Base-by-base conservation (phyloP, 2,113 vertebrate species). In the Indri indri region DNA sequence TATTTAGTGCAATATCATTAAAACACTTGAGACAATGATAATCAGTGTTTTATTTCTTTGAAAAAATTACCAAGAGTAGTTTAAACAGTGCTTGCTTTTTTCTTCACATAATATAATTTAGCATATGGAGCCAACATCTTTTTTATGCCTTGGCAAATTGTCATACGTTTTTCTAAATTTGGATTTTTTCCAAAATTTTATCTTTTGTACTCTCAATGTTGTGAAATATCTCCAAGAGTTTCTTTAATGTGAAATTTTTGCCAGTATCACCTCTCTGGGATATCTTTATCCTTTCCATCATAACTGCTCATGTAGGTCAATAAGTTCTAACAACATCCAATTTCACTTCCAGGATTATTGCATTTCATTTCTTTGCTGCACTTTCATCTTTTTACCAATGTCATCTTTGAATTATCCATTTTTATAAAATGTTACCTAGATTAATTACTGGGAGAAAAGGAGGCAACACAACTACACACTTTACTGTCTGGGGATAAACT, bases 21-120 rank as follows among this genome's bases (percentile, higher is more conserved):
- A 76, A 96, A 77, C 9, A 84, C n/a, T 77, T 42, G 17, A 87
- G 79, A 93, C 23, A 77, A 18, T 96, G 40, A 77, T 13, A 93
- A 66, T 66, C 83, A 30, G 13, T 83, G 3, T 88, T 95, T 77
- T 59, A 37, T 73, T 92, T 92, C 30, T 94, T 79, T 79, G 52
- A 73, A 88, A 86, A 52, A 22, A 65, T 5, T 30, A n/a, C 20
- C 32, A 82, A 54, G 23, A n/a, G 6, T 73, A 20, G 27, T 77
- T 92, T 95, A 23, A 93, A 40, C 22, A 70, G 18, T 34, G 27
- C 13, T 87, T 91, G n/a, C 63, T 12, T 87, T 84, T 92, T 83
- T 66, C 37, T 22, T 71, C 23, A 74, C 23, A 71, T 42, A 74
- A 30, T 34, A 59, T 16, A 90, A 61, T 22, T 63, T 73, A 73